These are phyloP conservation scores for Neodon shergylaensis DNA, from an alignment of 2,113 vertebrate genomes.

Conservation along the genomic window DNA sequence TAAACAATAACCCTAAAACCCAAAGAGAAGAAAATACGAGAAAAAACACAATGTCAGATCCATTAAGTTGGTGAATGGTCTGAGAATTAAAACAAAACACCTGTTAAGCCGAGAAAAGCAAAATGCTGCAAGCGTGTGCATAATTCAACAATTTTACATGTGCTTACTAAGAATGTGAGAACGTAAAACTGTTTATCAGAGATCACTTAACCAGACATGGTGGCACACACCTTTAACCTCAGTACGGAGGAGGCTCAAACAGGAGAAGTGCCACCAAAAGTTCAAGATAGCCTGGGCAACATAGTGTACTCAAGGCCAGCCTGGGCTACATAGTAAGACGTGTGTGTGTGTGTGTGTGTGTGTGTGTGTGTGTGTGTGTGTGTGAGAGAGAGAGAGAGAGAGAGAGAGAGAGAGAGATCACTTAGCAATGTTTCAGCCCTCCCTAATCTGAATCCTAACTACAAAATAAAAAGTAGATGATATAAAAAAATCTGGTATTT, in stretches of 20 bases:
- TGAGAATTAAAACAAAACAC: not conserved
- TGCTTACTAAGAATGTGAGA: not conserved
- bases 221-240: not conserved
- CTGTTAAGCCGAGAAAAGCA: not conserved
- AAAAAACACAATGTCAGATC: not conserved
- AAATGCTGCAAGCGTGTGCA: not conserved
- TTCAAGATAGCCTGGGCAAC: not conserved
- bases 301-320: not conserved
- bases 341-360: not conserved
- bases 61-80: not conserved
- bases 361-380: not conserved
- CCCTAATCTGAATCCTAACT: not conserved
- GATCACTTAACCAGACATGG: not conserved
- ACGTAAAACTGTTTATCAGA: not conserved
- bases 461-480: conserved; percentile 11
- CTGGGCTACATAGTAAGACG: not conserved
- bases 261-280: not conserved
- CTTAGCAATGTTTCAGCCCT: not conserved
- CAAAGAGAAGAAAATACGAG: not conserved
- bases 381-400: not conserved
- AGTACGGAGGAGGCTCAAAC: not conserved
- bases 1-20: not conserved
- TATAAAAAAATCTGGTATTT: not conserved
- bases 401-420: not conserved
- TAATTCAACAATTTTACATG: not conserved